Evolutionary conservation across 2,113 vertebrate genomes (phyloP).

Genomic region (Dipodomys spectabilis): DNA sequence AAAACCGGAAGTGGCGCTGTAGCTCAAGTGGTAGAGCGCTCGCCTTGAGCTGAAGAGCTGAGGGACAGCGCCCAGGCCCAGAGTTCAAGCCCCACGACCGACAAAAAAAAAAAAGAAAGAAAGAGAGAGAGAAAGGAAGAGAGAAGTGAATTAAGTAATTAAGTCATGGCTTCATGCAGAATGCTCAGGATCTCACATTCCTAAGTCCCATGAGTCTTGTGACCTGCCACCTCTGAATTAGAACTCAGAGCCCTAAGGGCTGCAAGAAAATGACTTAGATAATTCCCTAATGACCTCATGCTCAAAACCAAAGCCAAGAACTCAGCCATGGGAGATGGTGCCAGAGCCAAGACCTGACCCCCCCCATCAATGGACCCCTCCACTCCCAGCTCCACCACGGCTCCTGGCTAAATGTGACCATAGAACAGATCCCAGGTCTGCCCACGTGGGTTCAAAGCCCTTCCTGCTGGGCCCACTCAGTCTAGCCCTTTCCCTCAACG

Average conservation of each 20-base stretch:
- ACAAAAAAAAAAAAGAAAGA: no score
- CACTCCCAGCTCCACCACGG: neutral
- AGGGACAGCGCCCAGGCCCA: no score
- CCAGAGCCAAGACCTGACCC: neutral
- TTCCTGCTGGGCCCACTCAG: neutral
- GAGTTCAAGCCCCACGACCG: no score
- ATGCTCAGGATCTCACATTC: rapidly evolving
- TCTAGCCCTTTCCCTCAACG: neutral
- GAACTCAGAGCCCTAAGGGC: neutral
- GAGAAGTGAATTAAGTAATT: no score
- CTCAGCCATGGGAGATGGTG: neutral
- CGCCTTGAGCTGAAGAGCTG: no score
- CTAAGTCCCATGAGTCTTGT: neutral
- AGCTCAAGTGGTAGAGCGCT: no score
- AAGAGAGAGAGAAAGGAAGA: no score
- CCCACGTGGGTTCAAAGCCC: neutral
- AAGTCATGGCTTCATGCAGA: neutral
- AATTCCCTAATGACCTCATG: neutral
- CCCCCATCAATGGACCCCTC: no score
- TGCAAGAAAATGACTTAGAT: neutral
- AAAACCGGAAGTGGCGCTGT: no score
- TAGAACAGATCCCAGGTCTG: no score
- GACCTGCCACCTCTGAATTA: no score
- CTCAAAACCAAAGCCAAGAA: no score
- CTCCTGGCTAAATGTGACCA: neutral